Base-by-base conservation (phyloP, 2,888 invertebrate genomes). In the Diachrysia chrysitis region DNA sequence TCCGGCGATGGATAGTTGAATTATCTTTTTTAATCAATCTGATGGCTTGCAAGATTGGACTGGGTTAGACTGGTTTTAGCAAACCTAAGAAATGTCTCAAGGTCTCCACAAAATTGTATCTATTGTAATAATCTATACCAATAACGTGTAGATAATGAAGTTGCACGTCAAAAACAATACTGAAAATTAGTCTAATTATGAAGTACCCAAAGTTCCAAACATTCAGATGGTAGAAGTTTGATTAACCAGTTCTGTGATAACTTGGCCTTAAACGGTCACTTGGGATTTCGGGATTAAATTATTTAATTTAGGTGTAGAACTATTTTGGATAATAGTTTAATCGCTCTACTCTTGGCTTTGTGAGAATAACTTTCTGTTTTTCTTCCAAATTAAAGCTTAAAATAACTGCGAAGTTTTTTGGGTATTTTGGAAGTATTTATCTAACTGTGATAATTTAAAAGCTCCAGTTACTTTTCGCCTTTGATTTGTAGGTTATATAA, bases 221-320 rank as follows among this genome's bases (percentile, higher is more conserved):
- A 79, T 78, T 80, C 67, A 63, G 65, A 70, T 72, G 66, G 65
- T 58, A 76, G 66, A 73, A 79, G 55, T 80, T 73, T 80, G 78
- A 80, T 76, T 64, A 78, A 71, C 63, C 65, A 66, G 76, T 66
- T 69, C 37, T 68, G 57, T 58, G 69, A 63, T 63, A 73, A 71
- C 62, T 78, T 58, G 53, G 54, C 48, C 46, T 63, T 69, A 65
- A 78, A 63, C 66, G 76, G 73, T 67, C 78, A 72, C 53, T 78
- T 53, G 72, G 67, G 76, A 71, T 70, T 67, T 48, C n/a, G 67
- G 48, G 48, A 48, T 21, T 21, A 51, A 51, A 21, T 55, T 46
- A 76, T 76, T 75, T 55, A 66, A 71, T 72, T 71, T 51, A 58
- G 51, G 10, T 67, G 48, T 61, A 54, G 19, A 54, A 60, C 14